Evolutionary conservation across 2,888 invertebrate species (phyloP).

Genomic region (Trachelus troglodyta): DNA sequence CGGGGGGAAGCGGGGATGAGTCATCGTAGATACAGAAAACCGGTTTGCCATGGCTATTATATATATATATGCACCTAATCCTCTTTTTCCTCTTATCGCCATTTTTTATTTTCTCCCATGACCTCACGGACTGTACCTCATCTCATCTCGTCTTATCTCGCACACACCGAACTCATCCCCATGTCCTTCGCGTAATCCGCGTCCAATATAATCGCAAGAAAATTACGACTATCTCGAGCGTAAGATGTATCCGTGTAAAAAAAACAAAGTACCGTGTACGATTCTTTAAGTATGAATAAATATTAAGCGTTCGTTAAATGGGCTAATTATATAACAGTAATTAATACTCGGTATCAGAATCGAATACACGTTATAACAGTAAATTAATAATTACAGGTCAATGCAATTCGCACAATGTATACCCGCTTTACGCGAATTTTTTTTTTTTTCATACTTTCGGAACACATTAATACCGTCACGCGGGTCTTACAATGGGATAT

Average conservation of each 20-base stretch:
- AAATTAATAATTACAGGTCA: background rate
- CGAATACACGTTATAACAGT: background rate
- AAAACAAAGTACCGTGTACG: background rate
- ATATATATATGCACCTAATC: slow-evolving; percentile 11
- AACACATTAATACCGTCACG: background rate
- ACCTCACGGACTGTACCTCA: slow-evolving; percentile 31
- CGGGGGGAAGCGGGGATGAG: slow-evolving; percentile 48
- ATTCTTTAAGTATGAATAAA: background rate
- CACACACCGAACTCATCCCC: background rate
- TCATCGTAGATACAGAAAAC: slow-evolving; percentile 65
- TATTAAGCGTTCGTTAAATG: background rate
- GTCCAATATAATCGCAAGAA: too few species aligned
- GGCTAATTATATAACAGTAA: background rate
- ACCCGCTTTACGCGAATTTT: too few species aligned
- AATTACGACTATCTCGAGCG: background rate
- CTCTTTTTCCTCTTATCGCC: slow-evolving; percentile 13
- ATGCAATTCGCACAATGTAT: background rate
- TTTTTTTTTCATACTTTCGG: background rate
- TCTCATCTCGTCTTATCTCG: slow-evolving; percentile 13
- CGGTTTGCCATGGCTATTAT: slow-evolving; percentile 54
- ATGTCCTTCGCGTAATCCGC: too few species aligned
- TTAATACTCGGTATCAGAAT: background rate
- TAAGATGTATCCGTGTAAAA: background rate
- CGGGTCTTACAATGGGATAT: background rate
- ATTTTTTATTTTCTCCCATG: slow-evolving; percentile 17